Conservation (phyloP, 1,140 invertebrate species). For the Drosophila virilis region DNA sequence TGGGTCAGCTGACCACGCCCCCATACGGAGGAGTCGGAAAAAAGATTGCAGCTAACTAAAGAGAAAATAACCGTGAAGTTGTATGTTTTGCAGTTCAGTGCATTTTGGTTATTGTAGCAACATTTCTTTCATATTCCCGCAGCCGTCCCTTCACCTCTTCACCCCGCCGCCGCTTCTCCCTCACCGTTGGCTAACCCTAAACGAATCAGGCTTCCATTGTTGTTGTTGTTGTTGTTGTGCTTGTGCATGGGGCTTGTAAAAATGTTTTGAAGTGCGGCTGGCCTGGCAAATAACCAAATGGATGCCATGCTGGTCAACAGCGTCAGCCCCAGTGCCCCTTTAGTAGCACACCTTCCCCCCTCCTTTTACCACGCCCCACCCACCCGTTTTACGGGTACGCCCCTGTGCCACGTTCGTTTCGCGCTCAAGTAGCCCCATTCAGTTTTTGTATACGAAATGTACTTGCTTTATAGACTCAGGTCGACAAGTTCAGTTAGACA, state of each 20-base stretch:
- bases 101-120: constrained; percentile 59
- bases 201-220: constrained; percentile 15
- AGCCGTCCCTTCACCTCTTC: not conserved
- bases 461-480: constrained; percentile 42
- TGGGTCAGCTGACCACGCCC: constrained; percentile 39
- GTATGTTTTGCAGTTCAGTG: constrained; percentile 70
- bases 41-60: constrained; percentile 66
- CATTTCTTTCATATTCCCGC: constrained; percentile 46
- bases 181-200: not conserved
- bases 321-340: not conserved
- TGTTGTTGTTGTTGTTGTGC: constrained; percentile 36
- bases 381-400: too few relatives aligned
- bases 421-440: constrained; percentile 54
- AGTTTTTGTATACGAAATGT: constrained; percentile 52
- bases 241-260: constrained; percentile 51
- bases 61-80: constrained; percentile 74
- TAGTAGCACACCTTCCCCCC: not conserved
- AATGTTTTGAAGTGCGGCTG: constrained; percentile 61
- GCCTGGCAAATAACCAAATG: constrained; percentile 66
- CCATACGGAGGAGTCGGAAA: constrained; percentile 6
- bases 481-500: constrained; percentile 22
- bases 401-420: constrained; percentile 20
- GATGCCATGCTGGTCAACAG: constrained; percentile 41
- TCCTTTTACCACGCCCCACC: too few relatives aligned
- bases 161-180: not conserved